Evolutionary conservation across 2,888 invertebrate genomes (phyloP).

Genomic region (Cactoblastis cactorum): DNA sequence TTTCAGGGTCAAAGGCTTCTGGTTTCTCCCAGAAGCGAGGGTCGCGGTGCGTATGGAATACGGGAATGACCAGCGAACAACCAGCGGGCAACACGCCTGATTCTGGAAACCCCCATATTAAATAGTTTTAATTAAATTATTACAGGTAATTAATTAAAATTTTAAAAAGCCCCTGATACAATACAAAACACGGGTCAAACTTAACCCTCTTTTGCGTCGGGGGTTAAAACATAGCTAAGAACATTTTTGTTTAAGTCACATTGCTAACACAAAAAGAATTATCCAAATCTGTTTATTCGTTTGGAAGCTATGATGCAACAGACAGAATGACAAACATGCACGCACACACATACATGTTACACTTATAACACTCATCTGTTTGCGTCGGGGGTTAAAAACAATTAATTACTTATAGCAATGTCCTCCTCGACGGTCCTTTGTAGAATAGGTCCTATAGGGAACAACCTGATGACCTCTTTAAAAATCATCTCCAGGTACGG

Average conservation of each 20-base stretch:
- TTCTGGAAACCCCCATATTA: constrained; percentile 31
- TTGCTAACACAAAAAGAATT: too few species aligned
- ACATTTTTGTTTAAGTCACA: too few species aligned
- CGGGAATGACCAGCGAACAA: constrained; percentile 46
- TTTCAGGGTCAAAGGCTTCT: constrained; percentile 56
- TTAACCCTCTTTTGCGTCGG: too few species aligned
- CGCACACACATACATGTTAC: too few species aligned
- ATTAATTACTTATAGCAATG: constrained; percentile 44
- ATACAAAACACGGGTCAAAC: too few species aligned
- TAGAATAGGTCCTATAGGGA: constrained; percentile 57
- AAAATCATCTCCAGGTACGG: constrained; percentile 63
- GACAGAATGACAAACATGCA: too few species aligned
- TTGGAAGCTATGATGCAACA: too few species aligned
- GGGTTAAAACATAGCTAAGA: too few species aligned
- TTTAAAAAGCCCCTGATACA: too few species aligned
- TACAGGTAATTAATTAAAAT: neutral
- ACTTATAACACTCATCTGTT: too few species aligned
- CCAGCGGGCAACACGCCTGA: constrained; percentile 52
- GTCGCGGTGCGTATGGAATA: constrained; percentile 58
- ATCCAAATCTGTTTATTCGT: too few species aligned
- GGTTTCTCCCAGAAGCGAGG: constrained; percentile 52
- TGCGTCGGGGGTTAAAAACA: too few species aligned
- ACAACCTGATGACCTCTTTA: constrained; percentile 56
- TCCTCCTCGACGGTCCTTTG: constrained; percentile 57
- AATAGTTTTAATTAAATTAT: neutral